Base-by-base conservation (phyloP, 2,797 vertebrate species). In the Decapterus maruadsi region DNA sequence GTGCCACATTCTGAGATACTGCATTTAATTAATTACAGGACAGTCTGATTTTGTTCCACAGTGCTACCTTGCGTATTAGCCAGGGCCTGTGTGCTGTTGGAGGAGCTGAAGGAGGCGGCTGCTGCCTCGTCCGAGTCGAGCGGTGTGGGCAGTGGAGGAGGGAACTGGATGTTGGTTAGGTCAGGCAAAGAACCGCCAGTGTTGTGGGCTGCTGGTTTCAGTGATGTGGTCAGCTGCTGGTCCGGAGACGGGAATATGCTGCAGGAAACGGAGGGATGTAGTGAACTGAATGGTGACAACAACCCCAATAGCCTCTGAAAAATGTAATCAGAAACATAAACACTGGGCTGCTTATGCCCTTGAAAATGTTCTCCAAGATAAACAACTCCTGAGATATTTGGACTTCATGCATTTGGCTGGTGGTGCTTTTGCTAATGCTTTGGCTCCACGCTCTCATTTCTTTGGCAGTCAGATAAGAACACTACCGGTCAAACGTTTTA, bases 91-190 rank as follows among this genome's bases (percentile, higher is more conserved):
- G 96, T 95, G 84, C 95, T 97, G 90, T 91, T 95, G 85, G 97
- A 96, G 83, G 95, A 93, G 85, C 94, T 94, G 63, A 97, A 95
- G 0, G 85, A 86, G 65, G 94, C 78, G 0, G 94, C 78, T n/a
- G 95, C 93, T 0, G 85, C 73, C 53, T 99, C 97, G 55, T 99
- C 97, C 0, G 96, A 96, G 82, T 99, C 98, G 75, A 99, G 91
- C 0, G 98, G 98, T 6, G 96, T 98, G 8, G 97, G 96, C 70
- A 99, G 96, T 0, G 97, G 97, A 43, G 98, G 96, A 2, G 98
- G 98, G 91, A 99, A 99, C 89, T 99, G 98, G 94, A 99, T 97
- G 95, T 97, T 99, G 83, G 96, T 98, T 88, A 99, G 96, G 95
- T 99, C 98, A 0, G 98, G 98, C 88, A 99, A 95, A 36, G 98